Evolutionary conservation across 1,140 invertebrate genomes (phyloP).

Genomic region (Papilio polytes): DNA sequence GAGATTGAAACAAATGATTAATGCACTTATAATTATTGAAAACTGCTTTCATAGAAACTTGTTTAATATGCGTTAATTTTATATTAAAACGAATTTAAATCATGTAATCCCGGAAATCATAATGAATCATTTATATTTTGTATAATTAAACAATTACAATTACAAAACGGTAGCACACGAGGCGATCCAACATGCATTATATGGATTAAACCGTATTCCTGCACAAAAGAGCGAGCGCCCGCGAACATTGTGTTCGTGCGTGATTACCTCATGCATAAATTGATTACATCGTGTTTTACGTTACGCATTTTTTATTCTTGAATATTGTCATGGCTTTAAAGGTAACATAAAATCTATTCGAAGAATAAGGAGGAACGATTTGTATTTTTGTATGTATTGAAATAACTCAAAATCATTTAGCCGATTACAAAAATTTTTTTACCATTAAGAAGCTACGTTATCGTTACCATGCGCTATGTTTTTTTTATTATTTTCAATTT

Average conservation of each 20-base stretch:
- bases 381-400: too few species aligned
- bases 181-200: slow-evolving; percentile 1
- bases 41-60: background rate
- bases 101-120: background rate
- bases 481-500: too few species aligned
- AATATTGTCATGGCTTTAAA: background rate
- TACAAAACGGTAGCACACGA: background rate
- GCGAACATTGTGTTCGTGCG: slow-evolving; percentile 19
- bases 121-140: slow-evolving; percentile 2
- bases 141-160: background rate
- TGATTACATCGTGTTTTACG: background rate
- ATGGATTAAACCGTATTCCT: background rate
- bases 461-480: too few species aligned
- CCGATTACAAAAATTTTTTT: too few species aligned
- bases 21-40: background rate
- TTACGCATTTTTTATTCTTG: background rate
- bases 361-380: too few species aligned
- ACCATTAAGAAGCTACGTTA: too few species aligned
- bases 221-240: slow-evolving; percentile 5
- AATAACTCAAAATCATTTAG: too few species aligned
- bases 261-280: slow-evolving; percentile 27
- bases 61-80: background rate
- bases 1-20: background rate
- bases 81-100: background rate
- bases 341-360: too few species aligned